These are phyloP conservation scores for Euplexia lucipara DNA, from an alignment of 2,888 invertebrate genomes.

Conservation along the genomic window DNA sequence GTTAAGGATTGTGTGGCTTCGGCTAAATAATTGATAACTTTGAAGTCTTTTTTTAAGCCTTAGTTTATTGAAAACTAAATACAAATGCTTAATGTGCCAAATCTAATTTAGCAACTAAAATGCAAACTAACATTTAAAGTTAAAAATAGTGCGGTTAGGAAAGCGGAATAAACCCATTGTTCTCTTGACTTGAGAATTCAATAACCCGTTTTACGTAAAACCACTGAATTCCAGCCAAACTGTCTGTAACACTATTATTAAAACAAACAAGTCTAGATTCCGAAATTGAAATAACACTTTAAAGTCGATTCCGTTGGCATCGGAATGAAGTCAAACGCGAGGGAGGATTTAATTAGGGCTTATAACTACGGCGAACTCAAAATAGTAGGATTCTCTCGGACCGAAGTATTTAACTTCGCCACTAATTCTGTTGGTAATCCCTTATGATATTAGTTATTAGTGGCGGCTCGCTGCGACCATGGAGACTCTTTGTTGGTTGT, in stretches of 20 bases:
- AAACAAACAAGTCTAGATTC: slow-evolving; percentile 32
- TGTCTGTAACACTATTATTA: slow-evolving; percentile 11
- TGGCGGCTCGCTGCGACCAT: slow-evolving; percentile 1
- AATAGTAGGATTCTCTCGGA: slow-evolving; percentile 50
- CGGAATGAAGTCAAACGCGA: slow-evolving; percentile 51
- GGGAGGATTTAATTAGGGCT: slow-evolving; percentile 59
- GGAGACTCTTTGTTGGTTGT: slow-evolving; percentile 14
- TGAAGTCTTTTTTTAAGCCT: too few relatives aligned
- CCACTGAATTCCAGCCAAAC: background rate
- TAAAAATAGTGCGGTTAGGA: slow-evolving; percentile 9
- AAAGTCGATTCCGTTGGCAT: slow-evolving; percentile 30
- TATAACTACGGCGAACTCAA: slow-evolving; percentile 58
- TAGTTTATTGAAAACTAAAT: too few relatives aligned
- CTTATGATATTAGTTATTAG: slow-evolving; percentile 54
- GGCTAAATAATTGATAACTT: too few relatives aligned
- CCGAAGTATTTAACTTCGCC: slow-evolving; percentile 56
- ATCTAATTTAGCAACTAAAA: too few relatives aligned
- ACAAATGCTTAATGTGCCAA: too few relatives aligned
- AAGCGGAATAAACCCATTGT: background rate
- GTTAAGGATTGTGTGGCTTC: too few relatives aligned
- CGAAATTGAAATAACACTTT: slow-evolving; percentile 42
- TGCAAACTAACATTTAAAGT: slow-evolving; percentile 6
- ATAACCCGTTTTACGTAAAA: slow-evolving; percentile 3
- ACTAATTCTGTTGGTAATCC: slow-evolving; percentile 58
- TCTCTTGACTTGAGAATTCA: slow-evolving; percentile 11